Evolutionary conservation across 2,113 vertebrate genomes (phyloP), one percentile per base, ranked within the genome.

Genomic region (Phrynosoma platyrhinos): DNA sequence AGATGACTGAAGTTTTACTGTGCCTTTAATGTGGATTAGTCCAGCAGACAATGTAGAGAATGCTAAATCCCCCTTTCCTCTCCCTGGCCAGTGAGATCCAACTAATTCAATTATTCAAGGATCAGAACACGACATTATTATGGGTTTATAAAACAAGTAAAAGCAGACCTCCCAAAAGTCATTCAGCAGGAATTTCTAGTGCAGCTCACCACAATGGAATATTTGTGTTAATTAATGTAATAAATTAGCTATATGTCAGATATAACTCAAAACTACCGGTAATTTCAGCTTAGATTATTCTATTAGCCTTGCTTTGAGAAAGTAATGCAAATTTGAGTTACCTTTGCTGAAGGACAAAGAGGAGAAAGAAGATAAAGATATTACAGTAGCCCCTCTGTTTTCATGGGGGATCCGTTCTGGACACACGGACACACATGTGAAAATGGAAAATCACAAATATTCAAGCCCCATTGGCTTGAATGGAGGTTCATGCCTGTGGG

Each of bases 41-140:
- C 47, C 47, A 83, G 82, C 81, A 83, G 81, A 83, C 66, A 52
- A 52, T 72, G 30, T 55, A 47, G 47, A 72, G 82, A 72, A 72
- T 72, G 68, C 42, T 23, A 32, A 72, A 83, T 72, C 68, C 10
- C 47, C 30, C 27, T 72, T 83, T 55, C 82, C 25, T 62, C 81
- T 68, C 25, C 27, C 62, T 30, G 36, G 23, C 25, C 47, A 72
- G 23, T 72, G 27, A 53, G 9, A 72, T 47, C 25, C 66, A 40
- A 55, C 66, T 72, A 53, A 83, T 55, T 83, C 27, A 53, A 72
- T 53, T 83, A 72, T 72, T 47, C 47, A 72, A 14, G 47, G 10
- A 52, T 55, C 21, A 36, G 23, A 74, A 32, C 68, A 13, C 68
- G 36, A 47, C 7, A 53, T 74, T 55, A 55, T 53, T 74, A 55